Evolutionary conservation across 2,888 invertebrate species (phyloP), one percentile per base, ranked within the genome.

Genomic region (Drosophila picticornis): DNA sequence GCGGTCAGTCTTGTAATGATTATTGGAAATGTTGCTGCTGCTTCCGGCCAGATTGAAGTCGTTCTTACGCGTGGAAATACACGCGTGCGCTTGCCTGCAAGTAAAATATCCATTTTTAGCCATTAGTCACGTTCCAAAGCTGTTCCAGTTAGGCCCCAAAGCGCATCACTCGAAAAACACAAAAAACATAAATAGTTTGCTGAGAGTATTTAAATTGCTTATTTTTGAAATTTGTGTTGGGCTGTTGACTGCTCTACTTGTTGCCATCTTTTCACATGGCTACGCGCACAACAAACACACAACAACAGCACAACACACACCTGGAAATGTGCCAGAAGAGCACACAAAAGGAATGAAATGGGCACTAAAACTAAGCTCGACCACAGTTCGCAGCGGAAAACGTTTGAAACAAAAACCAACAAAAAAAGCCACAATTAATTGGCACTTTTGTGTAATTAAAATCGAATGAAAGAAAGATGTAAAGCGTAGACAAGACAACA

Each of bases 391-490:
- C 48, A 52, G 53, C 46, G 25, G 46, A 16, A 58, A 32, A 59
- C 31, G 68, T 59, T 67, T 63, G 46, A 62, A 83, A 77, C 58
- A 66, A 70, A 36, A 36, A 36, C 32, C 13, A 34, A 34, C 11
- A 40, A 25, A 25, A 55, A 53, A 75, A 67, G 66, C 67, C 64
- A 76, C 83, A 81, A 78, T 87, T 87, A 89, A 89, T 87, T 85
- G 89, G 76, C 83, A 81, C 80, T 89, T 89, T 81, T 83, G 78
- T 76, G 78, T 81, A 89, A 87, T 87, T 87, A 87, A 84, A 83
- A 80, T 78, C 77, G 75, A 85, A 80, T 72, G 75, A 85, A 80
- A 72, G 75, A 83, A 81, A 83, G 75, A 85, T 70, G 50, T 40
- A 80, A 77, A 80, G 67, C 73, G 67, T 65, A 77, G 65, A 71